Percentiles rank a stretch among this genome's conserved stretches.
Evolutionary conservation across 2,113 vertebrate species (phyloP).

Genomic region (Myrmecophaga tridactyla): DNA sequence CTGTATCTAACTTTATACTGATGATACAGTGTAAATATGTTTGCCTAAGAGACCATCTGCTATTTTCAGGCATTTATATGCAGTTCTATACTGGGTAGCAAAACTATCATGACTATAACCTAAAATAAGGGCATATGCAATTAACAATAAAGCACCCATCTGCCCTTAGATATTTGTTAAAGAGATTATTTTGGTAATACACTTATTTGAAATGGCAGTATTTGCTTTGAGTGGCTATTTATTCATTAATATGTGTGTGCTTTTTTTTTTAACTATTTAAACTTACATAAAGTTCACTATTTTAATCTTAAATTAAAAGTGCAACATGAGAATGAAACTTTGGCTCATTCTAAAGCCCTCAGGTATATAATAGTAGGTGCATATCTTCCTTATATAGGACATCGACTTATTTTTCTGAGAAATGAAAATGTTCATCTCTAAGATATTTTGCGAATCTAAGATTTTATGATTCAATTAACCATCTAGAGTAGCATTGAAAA

Average conservation of each 20-base stretch:
- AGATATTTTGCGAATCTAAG: not conserved
- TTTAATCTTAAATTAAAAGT: slow-evolving; percentile 36
- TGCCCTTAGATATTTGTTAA: slow-evolving; percentile 30
- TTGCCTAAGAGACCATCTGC: slow-evolving; percentile 61
- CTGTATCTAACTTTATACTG: slow-evolving; percentile 56
- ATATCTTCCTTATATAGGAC: not conserved
- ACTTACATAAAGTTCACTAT: not conserved
- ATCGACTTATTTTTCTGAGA: not conserved
- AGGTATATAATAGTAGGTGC: not conserved
- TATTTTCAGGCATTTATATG: slow-evolving; percentile 55
- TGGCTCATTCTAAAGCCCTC: not conserved
- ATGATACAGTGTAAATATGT: slow-evolving; percentile 67
- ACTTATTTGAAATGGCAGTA: slow-evolving; percentile 27
- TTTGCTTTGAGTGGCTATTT: not conserved
- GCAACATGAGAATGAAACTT: not conserved
- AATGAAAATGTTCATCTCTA: not conserved
- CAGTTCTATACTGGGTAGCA: not conserved
- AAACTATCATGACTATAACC: not conserved
- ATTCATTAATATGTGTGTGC: not conserved
- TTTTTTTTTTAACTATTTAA: not conserved
- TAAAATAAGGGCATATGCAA: slow-evolving; percentile 35
- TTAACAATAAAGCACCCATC: slow-evolving; percentile 18
- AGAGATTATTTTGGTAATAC: not conserved
- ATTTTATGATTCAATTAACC: not conserved
- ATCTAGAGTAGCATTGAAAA: not conserved